These are phyloP conservation scores for Mugil cephalus DNA, from an alignment of 2,113 vertebrate species.

Conservation along the genomic window DNA sequence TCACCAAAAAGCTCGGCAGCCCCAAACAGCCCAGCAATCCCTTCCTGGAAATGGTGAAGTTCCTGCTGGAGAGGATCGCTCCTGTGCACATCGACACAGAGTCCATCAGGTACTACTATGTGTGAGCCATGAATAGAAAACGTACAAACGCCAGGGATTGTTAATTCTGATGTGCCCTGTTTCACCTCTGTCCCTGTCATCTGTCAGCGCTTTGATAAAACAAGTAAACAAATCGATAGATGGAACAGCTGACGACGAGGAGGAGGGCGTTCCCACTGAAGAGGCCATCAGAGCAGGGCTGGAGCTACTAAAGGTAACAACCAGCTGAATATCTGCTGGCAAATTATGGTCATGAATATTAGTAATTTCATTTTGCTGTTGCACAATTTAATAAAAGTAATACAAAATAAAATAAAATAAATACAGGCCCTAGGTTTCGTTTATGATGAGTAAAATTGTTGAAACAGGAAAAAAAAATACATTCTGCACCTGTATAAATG, in stretches of 20 bases:
- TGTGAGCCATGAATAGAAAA: neutral
- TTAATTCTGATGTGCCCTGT: neutral
- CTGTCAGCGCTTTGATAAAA: slow-evolving; percentile 91
- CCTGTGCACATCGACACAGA: slow-evolving; percentile 99
- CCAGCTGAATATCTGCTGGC: neutral
- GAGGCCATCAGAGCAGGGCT: slow-evolving; percentile 95
- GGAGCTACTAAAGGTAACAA: slow-evolving; percentile 94
- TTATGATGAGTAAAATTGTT: neutral
- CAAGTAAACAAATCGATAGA: slow-evolving; percentile 98
- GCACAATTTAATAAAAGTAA: too few relatives aligned
- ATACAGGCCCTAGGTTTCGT: too few relatives aligned
- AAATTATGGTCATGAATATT: neutral
- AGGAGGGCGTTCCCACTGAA: slow-evolving; percentile 96
- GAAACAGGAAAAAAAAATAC: neutral
- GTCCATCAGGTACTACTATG: slow-evolving; percentile 92
- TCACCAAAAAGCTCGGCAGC: slow-evolving; percentile 97
- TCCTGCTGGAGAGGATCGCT: slow-evolving; percentile 96
- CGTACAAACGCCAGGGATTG: neutral
- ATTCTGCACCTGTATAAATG: too few relatives aligned
- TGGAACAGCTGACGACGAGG: slow-evolving; percentile 95
- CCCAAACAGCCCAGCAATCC: slow-evolving; percentile 97
- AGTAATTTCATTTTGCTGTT: slow-evolving; percentile 24
- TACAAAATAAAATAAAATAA: too few relatives aligned
- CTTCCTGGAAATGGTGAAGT: slow-evolving; percentile 98
- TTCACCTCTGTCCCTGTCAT: neutral